Conservation (phyloP, 2,113 vertebrate species). For the Nesogale talazaci region DNA sequence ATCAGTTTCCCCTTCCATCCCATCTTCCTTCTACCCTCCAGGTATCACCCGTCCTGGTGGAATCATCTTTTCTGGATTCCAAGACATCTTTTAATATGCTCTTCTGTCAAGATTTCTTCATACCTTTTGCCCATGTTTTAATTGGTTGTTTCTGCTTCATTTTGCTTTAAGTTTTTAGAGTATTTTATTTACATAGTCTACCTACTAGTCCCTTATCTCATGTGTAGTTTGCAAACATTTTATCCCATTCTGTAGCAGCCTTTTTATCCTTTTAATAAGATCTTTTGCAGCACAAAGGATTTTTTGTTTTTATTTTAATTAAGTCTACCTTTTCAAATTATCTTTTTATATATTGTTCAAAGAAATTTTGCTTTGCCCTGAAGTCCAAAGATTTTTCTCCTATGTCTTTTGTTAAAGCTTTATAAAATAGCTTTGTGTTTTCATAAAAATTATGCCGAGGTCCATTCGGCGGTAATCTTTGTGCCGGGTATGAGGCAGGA, state of each 20-base stretch:
- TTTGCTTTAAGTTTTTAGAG: neutral
- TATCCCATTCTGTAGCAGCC: too few relatives aligned
- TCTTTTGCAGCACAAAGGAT: neutral
- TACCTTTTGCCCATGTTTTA: neutral
- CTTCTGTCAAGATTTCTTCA: neutral
- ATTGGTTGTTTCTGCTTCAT: neutral
- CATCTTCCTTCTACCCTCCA: too few relatives aligned
- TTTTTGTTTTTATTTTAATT: neutral
- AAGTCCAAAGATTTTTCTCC: neutral
- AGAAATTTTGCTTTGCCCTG: neutral
- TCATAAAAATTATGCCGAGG: neutral
- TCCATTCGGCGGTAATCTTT: neutral
- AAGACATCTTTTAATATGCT: too few relatives aligned
- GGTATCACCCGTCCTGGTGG: too few relatives aligned
- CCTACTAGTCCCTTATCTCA: too few relatives aligned
- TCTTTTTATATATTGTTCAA: neutral
- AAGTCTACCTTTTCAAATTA: neutral
- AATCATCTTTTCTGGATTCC: too few relatives aligned
- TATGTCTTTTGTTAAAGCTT: neutral
- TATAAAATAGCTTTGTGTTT: neutral
- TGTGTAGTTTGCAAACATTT: too few relatives aligned
- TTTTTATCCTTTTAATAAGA: neutral
- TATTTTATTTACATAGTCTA: neutral
- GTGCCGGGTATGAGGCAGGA: neutral
- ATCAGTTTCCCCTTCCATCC: too few relatives aligned